Evolutionary conservation across 1,140 invertebrate species (phyloP).

Genomic region (Bombus terrestris): DNA sequence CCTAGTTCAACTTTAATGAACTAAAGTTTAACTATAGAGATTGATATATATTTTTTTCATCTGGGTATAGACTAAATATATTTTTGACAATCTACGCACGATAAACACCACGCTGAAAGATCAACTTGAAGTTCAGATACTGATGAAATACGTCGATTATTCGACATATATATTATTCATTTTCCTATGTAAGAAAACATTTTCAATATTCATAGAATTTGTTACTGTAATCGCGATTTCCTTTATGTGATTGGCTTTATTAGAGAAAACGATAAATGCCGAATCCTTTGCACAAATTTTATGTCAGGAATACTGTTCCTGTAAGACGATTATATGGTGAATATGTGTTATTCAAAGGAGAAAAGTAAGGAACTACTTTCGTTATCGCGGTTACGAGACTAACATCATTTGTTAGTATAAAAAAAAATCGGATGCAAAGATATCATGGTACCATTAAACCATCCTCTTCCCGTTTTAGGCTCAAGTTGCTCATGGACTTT

Average conservation of each 20-base stretch:
- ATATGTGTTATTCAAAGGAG: too few species aligned
- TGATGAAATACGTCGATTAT: neutral
- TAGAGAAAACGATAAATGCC: too few species aligned
- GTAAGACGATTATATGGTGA: too few species aligned
- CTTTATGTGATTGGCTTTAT: fast-evolving
- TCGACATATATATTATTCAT: neutral
- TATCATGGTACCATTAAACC: too few species aligned
- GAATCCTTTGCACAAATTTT: too few species aligned
- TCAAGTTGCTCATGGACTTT: too few species aligned
- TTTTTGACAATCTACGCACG: neutral
- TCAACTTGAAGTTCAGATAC: neutral
- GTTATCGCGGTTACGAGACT: too few species aligned
- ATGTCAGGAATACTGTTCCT: too few species aligned
- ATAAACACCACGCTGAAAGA: neutral
- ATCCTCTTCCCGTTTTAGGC: neutral
- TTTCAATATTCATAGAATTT: fast-evolving
- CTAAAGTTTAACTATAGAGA: neutral
- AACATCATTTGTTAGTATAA: too few species aligned
- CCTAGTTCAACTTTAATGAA: too few species aligned
- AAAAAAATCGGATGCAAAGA: fast-evolving
- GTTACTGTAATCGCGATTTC: fast-evolving
- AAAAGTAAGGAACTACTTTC: fast-evolving
- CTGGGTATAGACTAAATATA: neutral
- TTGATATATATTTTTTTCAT: neutral
- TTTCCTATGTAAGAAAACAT: neutral